A percentile compares a stretch with the other conserved stretches of the same genome.
Conservation (phyloP, 2,797 vertebrate species). For the Pantherophis alleghaniensis region DNA sequence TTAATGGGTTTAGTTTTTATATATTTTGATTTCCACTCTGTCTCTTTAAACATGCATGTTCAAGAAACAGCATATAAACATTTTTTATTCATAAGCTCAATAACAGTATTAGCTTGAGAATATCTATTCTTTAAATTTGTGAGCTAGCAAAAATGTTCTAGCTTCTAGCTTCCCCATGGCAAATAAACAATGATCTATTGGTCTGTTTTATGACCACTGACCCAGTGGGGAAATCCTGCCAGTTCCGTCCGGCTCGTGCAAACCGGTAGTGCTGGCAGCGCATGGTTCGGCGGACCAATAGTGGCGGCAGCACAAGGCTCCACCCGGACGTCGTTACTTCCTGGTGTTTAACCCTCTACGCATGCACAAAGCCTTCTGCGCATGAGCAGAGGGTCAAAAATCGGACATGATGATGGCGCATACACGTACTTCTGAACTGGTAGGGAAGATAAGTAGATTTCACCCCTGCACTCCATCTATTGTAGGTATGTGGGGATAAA, state of each 20-base stretch:
- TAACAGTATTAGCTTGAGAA: background rate
- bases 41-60: background rate
- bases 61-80: background rate
- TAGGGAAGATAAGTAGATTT: no score
- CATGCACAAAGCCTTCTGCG: no score
- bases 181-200: background rate
- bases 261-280: no score
- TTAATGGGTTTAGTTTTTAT: background rate
- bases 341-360: no score
- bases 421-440: no score
- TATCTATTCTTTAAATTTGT: background rate
- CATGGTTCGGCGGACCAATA: no score
- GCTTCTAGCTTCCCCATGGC: background rate
- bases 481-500: background rate
- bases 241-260: no score
- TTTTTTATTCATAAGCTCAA: background rate
- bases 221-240: background rate
- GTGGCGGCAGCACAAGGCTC: no score
- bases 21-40: background rate
- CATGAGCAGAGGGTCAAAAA: no score
- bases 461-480: background rate
- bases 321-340: no score
- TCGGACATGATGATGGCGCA: no score
- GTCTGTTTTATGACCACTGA: background rate
- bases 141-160: background rate